These are phyloP conservation scores for Macrophya annulata DNA, from an alignment of 2,888 invertebrate species.

Conservation along the genomic window DNA sequence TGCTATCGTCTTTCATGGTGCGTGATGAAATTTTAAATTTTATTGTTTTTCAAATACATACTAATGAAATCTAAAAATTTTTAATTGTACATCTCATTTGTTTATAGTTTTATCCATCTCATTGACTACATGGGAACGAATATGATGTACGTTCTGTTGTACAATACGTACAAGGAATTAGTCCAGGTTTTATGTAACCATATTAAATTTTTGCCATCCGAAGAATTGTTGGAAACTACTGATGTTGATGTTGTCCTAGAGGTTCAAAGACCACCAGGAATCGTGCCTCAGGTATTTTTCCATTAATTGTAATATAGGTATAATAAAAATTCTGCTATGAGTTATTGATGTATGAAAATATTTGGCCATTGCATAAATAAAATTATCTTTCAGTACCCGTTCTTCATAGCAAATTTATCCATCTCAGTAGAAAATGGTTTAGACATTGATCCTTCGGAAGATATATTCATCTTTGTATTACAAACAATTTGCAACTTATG, in stretches of 20 bases:
- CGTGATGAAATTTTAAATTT: no score
- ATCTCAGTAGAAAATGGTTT: slow-evolving; percentile 75
- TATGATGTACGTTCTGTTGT: slow-evolving; percentile 85
- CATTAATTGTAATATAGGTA: slow-evolving; percentile 67
- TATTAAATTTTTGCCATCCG: slow-evolving; percentile 80
- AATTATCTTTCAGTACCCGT: slow-evolving; percentile 82
- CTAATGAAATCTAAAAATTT: neutral
- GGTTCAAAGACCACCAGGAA: slow-evolving; percentile 75
- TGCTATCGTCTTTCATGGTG: slow-evolving; percentile 91
- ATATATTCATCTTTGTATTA: slow-evolving; percentile 83
- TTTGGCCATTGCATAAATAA: neutral
- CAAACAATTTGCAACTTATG: slow-evolving; percentile 84
- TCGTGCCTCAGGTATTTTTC: slow-evolving; percentile 37
- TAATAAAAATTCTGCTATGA: slow-evolving; percentile 61
- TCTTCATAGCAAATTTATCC: slow-evolving; percentile 83
- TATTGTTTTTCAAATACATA: neutral
- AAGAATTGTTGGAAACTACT: slow-evolving; percentile 76
- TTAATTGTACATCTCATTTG: slow-evolving; percentile 54
- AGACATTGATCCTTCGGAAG: slow-evolving; percentile 83
- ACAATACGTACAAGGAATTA: slow-evolving; percentile 84
- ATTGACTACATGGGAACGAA: slow-evolving; percentile 88
- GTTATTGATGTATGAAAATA: neutral
- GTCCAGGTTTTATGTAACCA: slow-evolving; percentile 82
- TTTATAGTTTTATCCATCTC: slow-evolving; percentile 86
- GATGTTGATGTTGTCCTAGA: slow-evolving; percentile 82